These are phyloP conservation scores for Hermaeophaga mercurialis DNA, from an alignment of 2,888 invertebrate genomes.

Conservation along the genomic window DNA sequence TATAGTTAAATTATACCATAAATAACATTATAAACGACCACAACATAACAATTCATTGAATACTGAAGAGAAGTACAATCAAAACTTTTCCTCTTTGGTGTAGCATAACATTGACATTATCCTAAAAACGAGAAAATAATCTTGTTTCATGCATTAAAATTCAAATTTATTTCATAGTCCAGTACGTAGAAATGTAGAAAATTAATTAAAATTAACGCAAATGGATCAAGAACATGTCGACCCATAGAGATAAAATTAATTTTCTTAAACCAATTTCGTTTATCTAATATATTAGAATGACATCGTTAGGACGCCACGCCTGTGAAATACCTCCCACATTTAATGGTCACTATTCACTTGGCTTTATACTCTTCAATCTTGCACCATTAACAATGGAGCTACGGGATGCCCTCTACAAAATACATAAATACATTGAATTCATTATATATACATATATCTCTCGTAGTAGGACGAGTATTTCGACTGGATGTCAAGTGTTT, in stretches of 20 bases:
- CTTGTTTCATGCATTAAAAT: slow-evolving; percentile 26
- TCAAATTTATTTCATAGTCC: slow-evolving; percentile 28
- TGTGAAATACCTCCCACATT: slow-evolving; percentile 55
- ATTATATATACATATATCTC: slow-evolving; percentile 59
- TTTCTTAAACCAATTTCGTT: slow-evolving; percentile 50
- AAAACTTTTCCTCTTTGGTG: slow-evolving; percentile 11
- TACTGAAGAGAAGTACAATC: slow-evolving; percentile 14
- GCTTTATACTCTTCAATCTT: slow-evolving; percentile 57
- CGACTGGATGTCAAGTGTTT: slow-evolving; percentile 29
- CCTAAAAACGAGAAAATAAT: slow-evolving; percentile 17
- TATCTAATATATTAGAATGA: slow-evolving; percentile 53
- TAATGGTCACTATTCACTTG: slow-evolving; percentile 53
- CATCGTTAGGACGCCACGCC: slow-evolving; percentile 52
- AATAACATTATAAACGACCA: slow-evolving; percentile 9
- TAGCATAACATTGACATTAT: slow-evolving; percentile 13
- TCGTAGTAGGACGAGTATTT: slow-evolving; percentile 45
- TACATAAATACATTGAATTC: slow-evolving; percentile 61
- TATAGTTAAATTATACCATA: slow-evolving; percentile 5
- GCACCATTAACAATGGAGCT: slow-evolving; percentile 58
- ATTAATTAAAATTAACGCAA: slow-evolving; percentile 49
- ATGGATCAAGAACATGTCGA: slow-evolving; percentile 35
- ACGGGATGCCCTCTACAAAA: slow-evolving; percentile 59
- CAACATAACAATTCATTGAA: slow-evolving; percentile 20
- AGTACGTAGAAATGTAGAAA: slow-evolving; percentile 23
- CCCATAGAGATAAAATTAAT: slow-evolving; percentile 45